A percentile compares a stretch with the other conserved stretches of the same genome.
These are phyloP conservation scores for Patiria pectinifera DNA, from an alignment of 53 echinoderm and acorn worm genomes.

Conservation along the genomic window DNA sequence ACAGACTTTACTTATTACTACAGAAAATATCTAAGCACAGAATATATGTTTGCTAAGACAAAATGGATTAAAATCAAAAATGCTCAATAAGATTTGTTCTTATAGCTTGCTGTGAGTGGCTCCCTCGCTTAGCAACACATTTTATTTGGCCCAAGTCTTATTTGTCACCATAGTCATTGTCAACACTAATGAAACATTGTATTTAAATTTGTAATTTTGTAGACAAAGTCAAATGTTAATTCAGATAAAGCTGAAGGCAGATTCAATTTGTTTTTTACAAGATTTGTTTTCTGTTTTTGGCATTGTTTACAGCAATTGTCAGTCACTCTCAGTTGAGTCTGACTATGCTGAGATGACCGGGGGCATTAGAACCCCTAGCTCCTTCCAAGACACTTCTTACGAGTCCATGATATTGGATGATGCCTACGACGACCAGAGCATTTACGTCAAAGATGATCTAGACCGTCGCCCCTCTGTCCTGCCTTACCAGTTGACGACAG, in stretches of 20 bases:
- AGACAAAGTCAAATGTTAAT: too few relatives aligned
- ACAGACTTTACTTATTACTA: too few relatives aligned
- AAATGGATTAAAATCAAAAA: too few relatives aligned
- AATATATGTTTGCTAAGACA: too few relatives aligned
- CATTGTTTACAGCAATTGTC: slow-evolving; percentile 24
- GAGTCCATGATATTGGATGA: background rate
- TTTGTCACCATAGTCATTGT: too few relatives aligned
- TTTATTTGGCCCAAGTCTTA: too few relatives aligned
- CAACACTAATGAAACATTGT: too few relatives aligned
- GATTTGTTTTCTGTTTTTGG: background rate
- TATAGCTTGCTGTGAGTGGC: too few relatives aligned
- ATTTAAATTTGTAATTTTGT: too few relatives aligned
- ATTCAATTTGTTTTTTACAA: background rate
- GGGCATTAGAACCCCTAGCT: background rate
- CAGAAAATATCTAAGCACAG: too few relatives aligned
- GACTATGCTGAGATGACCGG: slow-evolving; percentile 33
- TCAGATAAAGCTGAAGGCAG: background rate
- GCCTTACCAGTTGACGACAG: slow-evolving; percentile 52
- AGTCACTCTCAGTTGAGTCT: slow-evolving; percentile 25
- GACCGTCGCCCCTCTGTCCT: slow-evolving; percentile 24
- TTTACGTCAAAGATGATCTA: slow-evolving; percentile 25
- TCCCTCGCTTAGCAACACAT: too few relatives aligned
- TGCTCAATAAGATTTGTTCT: too few relatives aligned
- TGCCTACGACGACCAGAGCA: background rate
- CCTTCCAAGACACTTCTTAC: background rate